Percentiles rank a stretch among this genome's conserved stretches.
These are phyloP conservation scores for Autographa gamma DNA, from an alignment of 2,888 invertebrate genomes.

Conservation along the genomic window DNA sequence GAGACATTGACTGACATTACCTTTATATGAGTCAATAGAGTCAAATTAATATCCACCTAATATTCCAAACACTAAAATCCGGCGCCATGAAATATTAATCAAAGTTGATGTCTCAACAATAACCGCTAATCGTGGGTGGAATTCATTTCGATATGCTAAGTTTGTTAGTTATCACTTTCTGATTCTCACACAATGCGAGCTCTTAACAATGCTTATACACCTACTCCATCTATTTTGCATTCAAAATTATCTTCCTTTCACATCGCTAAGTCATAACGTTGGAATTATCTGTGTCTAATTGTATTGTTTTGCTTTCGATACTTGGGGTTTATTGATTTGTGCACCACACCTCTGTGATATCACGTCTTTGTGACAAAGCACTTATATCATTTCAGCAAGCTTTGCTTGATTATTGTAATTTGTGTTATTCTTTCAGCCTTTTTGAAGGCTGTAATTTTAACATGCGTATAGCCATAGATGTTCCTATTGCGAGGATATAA, in stretches of 20 bases:
- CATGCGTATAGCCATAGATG: too few relatives aligned
- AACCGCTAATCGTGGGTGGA: constrained; percentile 47
- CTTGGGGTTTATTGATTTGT: constrained; percentile 3
- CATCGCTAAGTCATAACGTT: constrained; percentile 7
- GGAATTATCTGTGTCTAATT: constrained; percentile 10
- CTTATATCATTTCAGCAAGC: too few relatives aligned
- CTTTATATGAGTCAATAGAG: not conserved
- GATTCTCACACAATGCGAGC: constrained; percentile 41
- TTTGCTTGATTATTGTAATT: too few relatives aligned
- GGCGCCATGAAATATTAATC: not conserved
- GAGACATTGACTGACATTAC: not conserved
- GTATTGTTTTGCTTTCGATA: constrained; percentile 5
- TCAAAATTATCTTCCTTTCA: constrained; percentile 37
- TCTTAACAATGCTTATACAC: constrained; percentile 42
- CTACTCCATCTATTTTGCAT: constrained; percentile 48
- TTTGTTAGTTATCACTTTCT: constrained; percentile 32
- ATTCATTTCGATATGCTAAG: constrained; percentile 55
- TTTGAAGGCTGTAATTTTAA: too few relatives aligned
- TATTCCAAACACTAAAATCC: not conserved
- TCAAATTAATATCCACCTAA: not conserved
- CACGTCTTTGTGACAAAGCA: too few relatives aligned
- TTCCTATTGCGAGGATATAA: too few relatives aligned
- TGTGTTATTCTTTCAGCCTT: too few relatives aligned
- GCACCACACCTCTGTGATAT: too few relatives aligned
- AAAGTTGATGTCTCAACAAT: not conserved